A percentile compares a stretch with the other conserved stretches of the same genome.
These are phyloP conservation scores for Drosophila rubida DNA, from an alignment of 2,888 invertebrate species.

Conservation along the genomic window DNA sequence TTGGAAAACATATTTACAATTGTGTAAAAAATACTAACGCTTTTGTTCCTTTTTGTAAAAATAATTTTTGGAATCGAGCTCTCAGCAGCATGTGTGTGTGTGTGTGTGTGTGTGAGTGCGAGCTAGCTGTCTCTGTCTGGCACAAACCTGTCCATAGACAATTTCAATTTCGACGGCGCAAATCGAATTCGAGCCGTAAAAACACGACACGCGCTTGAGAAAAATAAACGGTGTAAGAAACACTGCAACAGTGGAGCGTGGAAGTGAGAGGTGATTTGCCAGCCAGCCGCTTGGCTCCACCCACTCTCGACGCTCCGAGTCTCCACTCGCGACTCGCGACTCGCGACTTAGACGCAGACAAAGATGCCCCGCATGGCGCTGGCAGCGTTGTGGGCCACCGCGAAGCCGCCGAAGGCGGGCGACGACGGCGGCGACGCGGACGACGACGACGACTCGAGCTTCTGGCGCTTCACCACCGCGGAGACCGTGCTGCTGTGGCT, in stretches of 20 bases:
- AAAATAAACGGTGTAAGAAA: background rate
- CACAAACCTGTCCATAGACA: slow-evolving; percentile 57
- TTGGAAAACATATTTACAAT: slow-evolving; percentile 56
- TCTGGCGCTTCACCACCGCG: slow-evolving; percentile 73
- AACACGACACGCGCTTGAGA: slow-evolving; percentile 22
- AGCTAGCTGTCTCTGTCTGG: slow-evolving; percentile 57
- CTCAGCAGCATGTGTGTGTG: slow-evolving; percentile 44
- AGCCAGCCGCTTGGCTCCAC: slow-evolving; percentile 59
- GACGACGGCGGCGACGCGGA: slow-evolving; percentile 40
- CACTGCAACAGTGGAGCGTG: background rate
- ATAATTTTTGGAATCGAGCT: slow-evolving; percentile 78
- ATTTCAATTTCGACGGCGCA: slow-evolving; percentile 67
- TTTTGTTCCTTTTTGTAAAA: slow-evolving; percentile 39
- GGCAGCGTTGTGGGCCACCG: slow-evolving; percentile 75
- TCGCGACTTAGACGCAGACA: slow-evolving; percentile 73
- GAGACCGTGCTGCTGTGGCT: slow-evolving; percentile 36
- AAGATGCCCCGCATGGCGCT: slow-evolving; percentile 81
- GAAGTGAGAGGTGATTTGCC: slow-evolving; percentile 44
- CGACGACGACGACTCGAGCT: slow-evolving; percentile 55
- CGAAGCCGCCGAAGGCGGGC: slow-evolving; percentile 61
- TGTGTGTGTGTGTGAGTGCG: slow-evolving; percentile 25
- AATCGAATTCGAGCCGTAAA: slow-evolving; percentile 64
- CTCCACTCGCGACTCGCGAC: background rate
- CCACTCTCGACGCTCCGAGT: slow-evolving; percentile 33
- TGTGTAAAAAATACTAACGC: slow-evolving; percentile 22